Base-by-base conservation (phyloP, 2,113 vertebrate species). In the Anseranas semipalmata region DNA sequence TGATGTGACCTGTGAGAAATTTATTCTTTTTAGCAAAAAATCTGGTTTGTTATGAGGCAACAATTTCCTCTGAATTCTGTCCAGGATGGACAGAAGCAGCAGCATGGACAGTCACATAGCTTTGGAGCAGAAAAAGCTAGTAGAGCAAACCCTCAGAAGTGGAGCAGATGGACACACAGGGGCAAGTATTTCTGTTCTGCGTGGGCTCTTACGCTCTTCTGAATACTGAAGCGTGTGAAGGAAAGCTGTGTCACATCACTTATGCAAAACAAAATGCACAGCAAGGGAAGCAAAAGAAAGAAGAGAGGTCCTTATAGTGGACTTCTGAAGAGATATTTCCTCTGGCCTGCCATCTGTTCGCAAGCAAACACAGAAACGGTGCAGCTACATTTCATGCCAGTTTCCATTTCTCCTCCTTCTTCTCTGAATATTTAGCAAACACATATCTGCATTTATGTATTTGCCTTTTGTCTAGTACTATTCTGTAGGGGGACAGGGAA, bases 331-430 rank as follows among this genome's bases (percentile, higher is more conserved):
- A 62, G 37, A 43, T n/a, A 32, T 86, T 77, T 77, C n/a, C 22
- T 80, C 41, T 37, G 10, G 25, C 10, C 11, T 56, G 1, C 32
- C 79, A 20, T 80, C 52, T 76, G 14, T 55, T 75, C 30, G 16
- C 37, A 84, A 84, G 77, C 3, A 93, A 62, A 74, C 35, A 25
- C 8, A 33, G 32, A 79, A 68, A 5, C 8, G 20, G 3, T 35
- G 46, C 58, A 56, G 28, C 33, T 86, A 17, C 1, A 33, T 68
- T 0, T 0, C 18, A 32, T n/a, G 56, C 3, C 2, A 8, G 50
- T 90, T 90, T 95, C 50, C 24, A 15, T 74, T 94, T 85, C 25
- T 67, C 5, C 35, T 75, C 12, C 25, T 94, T 33, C 15, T 15
- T 28, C 48, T 43, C 41, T 25, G 17, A 90, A 28, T 79, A 82